Conservation (phyloP, 2,113 vertebrate species). For the Nothoprocta pentlandii region DNA sequence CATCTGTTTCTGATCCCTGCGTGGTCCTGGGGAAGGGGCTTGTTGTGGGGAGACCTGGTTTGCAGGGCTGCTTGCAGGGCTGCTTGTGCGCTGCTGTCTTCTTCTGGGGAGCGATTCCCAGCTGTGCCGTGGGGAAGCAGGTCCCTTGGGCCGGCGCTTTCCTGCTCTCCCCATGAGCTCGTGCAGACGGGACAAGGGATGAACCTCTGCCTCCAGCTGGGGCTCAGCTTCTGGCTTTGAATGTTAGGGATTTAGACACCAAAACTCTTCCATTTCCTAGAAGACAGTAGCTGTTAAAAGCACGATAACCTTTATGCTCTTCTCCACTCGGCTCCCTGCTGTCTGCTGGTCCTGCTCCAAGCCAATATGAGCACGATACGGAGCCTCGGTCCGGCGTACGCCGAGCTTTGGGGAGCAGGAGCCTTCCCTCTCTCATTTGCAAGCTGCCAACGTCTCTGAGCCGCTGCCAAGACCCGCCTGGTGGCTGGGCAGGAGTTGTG, state of each 20-base stretch:
- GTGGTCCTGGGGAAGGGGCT: neutral
- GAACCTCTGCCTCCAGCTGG: neutral
- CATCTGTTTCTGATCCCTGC: neutral
- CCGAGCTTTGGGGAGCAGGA: neutral
- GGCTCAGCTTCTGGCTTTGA: neutral
- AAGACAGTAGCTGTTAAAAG: neutral
- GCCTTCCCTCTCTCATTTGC: neutral
- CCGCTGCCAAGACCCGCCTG: neutral
- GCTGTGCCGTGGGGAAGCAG: neutral
- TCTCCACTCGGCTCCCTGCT: neutral
- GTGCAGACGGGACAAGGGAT: too few relatives aligned
- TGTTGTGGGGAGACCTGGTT: fast-evolving
- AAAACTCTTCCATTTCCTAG: neutral
- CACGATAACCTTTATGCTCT: neutral
- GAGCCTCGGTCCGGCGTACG: neutral
- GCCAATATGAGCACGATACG: too few relatives aligned
- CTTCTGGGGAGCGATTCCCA: neutral
- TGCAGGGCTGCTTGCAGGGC: neutral
- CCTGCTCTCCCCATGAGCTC: neutral
- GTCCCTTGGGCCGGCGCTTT: neutral
- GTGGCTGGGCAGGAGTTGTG: too few relatives aligned
- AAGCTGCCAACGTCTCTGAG: too few relatives aligned
- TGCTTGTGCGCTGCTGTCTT: neutral
- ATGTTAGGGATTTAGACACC: neutral
- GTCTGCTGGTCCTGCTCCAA: too few relatives aligned